Evolutionary conservation across 1,140 invertebrate genomes (phyloP).

Genomic region (Drosophila arizonae): DNA sequence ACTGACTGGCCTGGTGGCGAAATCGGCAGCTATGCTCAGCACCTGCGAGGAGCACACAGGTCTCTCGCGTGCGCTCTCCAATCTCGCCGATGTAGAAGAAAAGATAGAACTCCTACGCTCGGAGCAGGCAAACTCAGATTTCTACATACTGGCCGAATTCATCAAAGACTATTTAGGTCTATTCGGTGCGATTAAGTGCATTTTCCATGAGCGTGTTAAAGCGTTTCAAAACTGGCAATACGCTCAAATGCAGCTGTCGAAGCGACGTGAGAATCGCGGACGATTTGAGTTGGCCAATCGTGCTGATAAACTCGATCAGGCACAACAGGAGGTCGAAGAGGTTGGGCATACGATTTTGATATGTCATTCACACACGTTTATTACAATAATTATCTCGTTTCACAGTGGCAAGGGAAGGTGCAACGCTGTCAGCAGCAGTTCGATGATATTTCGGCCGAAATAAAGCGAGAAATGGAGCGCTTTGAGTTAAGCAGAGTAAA

Average conservation of each 20-base stretch:
- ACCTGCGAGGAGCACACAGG: constrained; percentile 98
- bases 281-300: constrained; percentile 94
- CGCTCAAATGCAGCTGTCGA: constrained; percentile 95
- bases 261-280: constrained; percentile 96
- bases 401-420: constrained; percentile 96
- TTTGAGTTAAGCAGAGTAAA: constrained; percentile 94
- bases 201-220: constrained; percentile 99
- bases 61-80: constrained; percentile 94
- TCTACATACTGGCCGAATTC: constrained; percentile 95
- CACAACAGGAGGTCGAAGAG: constrained; percentile 95
- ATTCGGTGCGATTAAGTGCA: constrained; percentile 96
- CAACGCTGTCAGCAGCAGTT: constrained; percentile 98
- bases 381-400: not conserved
- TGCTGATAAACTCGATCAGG: constrained; percentile 94
- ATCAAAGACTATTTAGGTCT: constrained; percentile 97
- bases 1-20: constrained; percentile 90
- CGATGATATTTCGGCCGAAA: constrained; percentile 97
- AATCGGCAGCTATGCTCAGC: constrained; percentile 95
- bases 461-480: constrained; percentile 96
- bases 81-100: constrained; percentile 94
- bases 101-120: constrained; percentile 92
- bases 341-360: constrained; percentile 83
- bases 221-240: constrained; percentile 99
- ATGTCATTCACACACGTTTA: not conserved
- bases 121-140: constrained; percentile 97